Conservation (phyloP, 2,888 invertebrate genomes). For the Oscheius sp. region DNA sequence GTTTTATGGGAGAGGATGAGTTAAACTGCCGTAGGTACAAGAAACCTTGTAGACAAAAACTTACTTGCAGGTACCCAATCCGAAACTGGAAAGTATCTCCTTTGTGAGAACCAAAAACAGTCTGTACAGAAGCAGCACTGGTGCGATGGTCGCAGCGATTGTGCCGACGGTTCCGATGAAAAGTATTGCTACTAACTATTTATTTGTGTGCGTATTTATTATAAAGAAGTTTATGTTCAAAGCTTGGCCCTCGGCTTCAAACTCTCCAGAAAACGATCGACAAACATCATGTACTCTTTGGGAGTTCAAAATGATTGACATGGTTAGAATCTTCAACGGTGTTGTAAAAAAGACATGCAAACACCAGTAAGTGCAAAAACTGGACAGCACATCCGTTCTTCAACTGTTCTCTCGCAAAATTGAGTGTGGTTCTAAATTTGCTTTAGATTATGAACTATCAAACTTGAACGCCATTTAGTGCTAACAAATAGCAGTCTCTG, state of each 20-base stretch:
- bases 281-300: constrained; percentile 13
- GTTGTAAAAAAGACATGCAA: not conserved
- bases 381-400: constrained; percentile 2
- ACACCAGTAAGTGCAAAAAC: constrained; percentile 7
- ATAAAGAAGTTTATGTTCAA: constrained; percentile 3
- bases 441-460: no score
- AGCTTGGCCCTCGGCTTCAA: constrained; percentile 13
- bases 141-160: constrained; percentile 70
- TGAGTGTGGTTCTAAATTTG: not conserved
- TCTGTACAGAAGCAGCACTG: constrained; percentile 67
- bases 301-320: constrained; percentile 6
- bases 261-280: constrained; percentile 17
- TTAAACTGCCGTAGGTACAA: constrained; percentile 64
- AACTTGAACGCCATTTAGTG: no score
- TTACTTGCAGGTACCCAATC: constrained; percentile 14
- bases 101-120: constrained; percentile 73
- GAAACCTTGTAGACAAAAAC: not conserved
- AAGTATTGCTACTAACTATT: constrained; percentile 62
- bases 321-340: constrained; percentile 3
- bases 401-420: not conserved
- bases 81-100: constrained; percentile 58
- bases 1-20: constrained; percentile 71
- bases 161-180: constrained; percentile 70
- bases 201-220: constrained; percentile 16
- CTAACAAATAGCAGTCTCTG: not conserved